Evolutionary conservation across 2,888 invertebrate genomes (phyloP).

Genomic region (Eupithecia centaureata): DNA sequence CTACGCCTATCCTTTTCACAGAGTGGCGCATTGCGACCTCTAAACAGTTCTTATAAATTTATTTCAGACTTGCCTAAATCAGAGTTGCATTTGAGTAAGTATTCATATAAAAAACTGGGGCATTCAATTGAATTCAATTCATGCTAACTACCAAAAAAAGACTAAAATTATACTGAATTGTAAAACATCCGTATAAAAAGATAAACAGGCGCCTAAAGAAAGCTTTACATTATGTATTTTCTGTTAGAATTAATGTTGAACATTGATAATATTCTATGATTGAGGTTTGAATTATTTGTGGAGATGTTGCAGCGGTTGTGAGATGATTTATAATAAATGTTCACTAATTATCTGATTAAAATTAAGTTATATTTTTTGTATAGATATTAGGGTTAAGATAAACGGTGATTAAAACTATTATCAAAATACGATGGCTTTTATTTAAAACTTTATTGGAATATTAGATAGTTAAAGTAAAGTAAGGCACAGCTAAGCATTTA

Average conservation of each 20-base stretch:
- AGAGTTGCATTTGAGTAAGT: too few relatives aligned
- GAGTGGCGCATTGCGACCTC: too few relatives aligned
- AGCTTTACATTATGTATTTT: conserved; percentile 51
- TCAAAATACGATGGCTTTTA: conserved; percentile 49
- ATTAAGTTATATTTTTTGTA: conserved; percentile 83
- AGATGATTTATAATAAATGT: conserved; percentile 82
- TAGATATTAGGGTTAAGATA: conserved; percentile 78
- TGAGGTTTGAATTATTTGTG: conserved; percentile 71
- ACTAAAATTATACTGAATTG: too few relatives aligned
- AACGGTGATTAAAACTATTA: conserved; percentile 80
- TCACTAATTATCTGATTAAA: conserved; percentile 82
- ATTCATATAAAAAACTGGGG: too few relatives aligned
- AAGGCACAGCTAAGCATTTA: conserved; percentile 64
- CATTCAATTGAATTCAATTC: too few relatives aligned
- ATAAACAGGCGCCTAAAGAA: conserved; percentile 12
- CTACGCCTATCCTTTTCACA: too few relatives aligned
- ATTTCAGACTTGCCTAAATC: too few relatives aligned
- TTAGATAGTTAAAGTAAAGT: conserved; percentile 32
- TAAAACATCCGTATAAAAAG: too few relatives aligned
- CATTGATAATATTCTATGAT: conserved; percentile 70
- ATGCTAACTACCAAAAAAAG: too few relatives aligned
- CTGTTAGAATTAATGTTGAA: conserved; percentile 66
- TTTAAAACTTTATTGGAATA: conserved; percentile 13
- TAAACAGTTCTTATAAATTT: too few relatives aligned
- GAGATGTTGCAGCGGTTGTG: conserved; percentile 82